Evolutionary conservation across 2,113 vertebrate species (phyloP), one percentile per base, ranked within the genome.

Genomic region (Tupaia tana): DNA sequence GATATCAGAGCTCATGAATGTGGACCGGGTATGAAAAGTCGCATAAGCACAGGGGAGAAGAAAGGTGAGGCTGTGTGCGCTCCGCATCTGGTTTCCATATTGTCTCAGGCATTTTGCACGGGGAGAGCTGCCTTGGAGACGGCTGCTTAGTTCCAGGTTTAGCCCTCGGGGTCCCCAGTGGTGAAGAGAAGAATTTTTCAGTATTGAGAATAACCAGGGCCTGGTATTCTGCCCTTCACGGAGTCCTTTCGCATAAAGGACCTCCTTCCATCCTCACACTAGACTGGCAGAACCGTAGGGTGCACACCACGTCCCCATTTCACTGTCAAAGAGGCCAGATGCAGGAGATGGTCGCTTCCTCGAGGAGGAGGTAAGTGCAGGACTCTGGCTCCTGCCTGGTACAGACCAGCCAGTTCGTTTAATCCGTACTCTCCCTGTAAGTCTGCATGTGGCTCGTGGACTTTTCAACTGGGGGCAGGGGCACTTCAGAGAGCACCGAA

Each of bases 81-180:
- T 90, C 73, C 3, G 87, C 96, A 97, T 97, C 97, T 97, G 97
- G 97, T 92, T 96, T 95, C 97, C 97, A 97, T 96, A 97, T 95
- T 94, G 93, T 91, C 89, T 93, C 89, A 58, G 93, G 94, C 96
- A 80, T 94, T 66, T 90, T 97, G 91, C 79, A 59, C 69, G 1
- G 71, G 93, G 86, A 97, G 91, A n/a, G 79, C 91, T 15, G 82
- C 86, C 79, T 93, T 20, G 0, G 77, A 90, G 89, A 34, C 4
- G 8, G 74, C 82, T 59, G 89, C 66, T 59, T 71, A 58, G 56
- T 83, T 96, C 89, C 91, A 94, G 95, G 86, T 75, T 80, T 87
- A 77, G 74, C 95, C 94, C 75, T 92, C 90, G 15, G 78, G 69
- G 96, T 79, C 91, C 89, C 95, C 89, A 61, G 86, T 22, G 74